Conservation (phyloP, 2,797 vertebrate genomes). For the Petrocephalus sullivani region DNA sequence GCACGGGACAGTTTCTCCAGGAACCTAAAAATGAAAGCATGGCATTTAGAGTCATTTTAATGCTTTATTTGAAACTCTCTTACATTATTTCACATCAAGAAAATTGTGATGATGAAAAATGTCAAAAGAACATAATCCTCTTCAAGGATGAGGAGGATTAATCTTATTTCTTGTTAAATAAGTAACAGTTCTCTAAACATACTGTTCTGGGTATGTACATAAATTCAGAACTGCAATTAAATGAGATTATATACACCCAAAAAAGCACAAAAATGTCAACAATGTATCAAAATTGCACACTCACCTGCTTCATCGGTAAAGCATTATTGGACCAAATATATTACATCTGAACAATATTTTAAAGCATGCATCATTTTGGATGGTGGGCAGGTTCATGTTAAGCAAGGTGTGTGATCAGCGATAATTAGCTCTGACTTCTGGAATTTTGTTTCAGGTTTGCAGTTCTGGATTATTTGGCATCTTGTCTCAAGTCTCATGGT, state of each 20-base stretch:
- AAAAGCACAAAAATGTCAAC: neutral
- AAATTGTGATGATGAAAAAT: neutral
- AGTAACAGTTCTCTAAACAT: neutral
- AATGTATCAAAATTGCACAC: neutral
- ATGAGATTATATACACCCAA: neutral
- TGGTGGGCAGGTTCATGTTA: neutral
- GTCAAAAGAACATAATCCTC: neutral
- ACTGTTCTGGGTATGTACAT: neutral
- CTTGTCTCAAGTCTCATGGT: neutral
- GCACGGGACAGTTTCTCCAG: neutral
- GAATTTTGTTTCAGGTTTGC: neutral
- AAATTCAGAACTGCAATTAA: neutral
- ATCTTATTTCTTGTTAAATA: neutral
- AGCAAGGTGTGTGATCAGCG: neutral
- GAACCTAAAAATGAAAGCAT: neutral
- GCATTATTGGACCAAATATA: neutral
- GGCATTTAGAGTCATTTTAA: neutral
- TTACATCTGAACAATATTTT: neutral
- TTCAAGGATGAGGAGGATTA: neutral
- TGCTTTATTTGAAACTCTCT: neutral
- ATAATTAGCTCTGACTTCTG: neutral
- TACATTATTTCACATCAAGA: neutral
- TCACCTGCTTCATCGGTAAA: neutral
- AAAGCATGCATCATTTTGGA: neutral
- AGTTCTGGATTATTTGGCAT: neutral